phyloP scores from a whole-genome alignment of 1,140 invertebrate genomes.

The Magallana ariakensis region DNA sequence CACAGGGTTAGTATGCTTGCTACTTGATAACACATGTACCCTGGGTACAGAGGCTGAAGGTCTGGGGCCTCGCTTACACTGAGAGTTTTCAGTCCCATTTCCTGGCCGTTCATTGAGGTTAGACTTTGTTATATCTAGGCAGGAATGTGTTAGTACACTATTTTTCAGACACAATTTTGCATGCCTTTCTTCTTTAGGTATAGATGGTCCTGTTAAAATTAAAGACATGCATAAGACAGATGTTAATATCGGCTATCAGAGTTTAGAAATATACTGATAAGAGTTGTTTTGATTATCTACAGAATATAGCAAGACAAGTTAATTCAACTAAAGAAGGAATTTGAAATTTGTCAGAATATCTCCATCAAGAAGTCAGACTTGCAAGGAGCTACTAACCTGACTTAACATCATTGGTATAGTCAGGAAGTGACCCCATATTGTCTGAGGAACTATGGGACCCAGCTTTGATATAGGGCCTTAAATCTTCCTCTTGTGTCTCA shows the following conservation, averaged over 20 bases:
- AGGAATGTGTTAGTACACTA: constrained; percentile 3
- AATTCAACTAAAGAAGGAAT: too few relatives aligned
- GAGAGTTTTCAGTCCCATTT: background rate
- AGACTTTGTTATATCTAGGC: background rate
- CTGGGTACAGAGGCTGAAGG: background rate
- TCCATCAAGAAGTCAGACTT: too few relatives aligned
- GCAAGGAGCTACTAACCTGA: background rate
- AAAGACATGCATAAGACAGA: too few relatives aligned
- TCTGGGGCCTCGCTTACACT: background rate
- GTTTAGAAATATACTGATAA: too few relatives aligned
- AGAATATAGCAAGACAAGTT: too few relatives aligned
- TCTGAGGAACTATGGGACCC: background rate
- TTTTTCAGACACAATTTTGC: background rate
- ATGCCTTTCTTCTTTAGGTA: constrained; percentile 1
- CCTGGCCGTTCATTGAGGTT: background rate
- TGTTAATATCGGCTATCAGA: too few relatives aligned
- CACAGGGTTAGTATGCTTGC: background rate
- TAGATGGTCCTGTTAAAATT: background rate
- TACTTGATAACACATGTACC: background rate
- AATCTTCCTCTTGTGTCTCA: background rate
- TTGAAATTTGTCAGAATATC: too few relatives aligned
- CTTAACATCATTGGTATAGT: background rate
- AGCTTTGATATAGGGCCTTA: constrained; percentile 11
- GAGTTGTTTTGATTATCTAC: too few relatives aligned
- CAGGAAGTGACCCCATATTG: constrained; percentile 10